Conservation (phyloP, 92 coral and sea anemone genomes). For the Zoanthus gigantus region DNA sequence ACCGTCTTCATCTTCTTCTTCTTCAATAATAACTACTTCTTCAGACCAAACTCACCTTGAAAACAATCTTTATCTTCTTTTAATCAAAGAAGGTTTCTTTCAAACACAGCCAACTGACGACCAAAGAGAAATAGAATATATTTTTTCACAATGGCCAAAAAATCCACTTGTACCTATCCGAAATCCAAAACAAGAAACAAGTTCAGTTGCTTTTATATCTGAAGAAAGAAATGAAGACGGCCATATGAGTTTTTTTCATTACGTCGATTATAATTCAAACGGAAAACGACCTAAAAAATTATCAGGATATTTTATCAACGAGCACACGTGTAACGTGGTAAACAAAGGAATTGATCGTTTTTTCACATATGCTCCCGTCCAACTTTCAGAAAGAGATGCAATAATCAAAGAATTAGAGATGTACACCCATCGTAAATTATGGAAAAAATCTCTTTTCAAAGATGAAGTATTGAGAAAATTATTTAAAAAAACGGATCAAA, state of each 20-base stretch:
- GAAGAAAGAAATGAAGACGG: not conserved
- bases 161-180: not conserved
- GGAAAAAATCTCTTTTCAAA: constrained; percentile 6
- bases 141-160: not conserved
- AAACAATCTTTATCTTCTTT: not conserved
- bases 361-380: not conserved
- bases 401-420: not conserved
- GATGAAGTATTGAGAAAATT: not conserved
- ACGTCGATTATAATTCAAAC: not conserved
- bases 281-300: not conserved
- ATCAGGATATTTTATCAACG: not conserved
- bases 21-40: too few relatives aligned
- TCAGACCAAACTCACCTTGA: not conserved
- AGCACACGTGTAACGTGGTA: not conserved
- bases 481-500: not conserved
- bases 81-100: not conserved
- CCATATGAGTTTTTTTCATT: not conserved
- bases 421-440: constrained; percentile 1
- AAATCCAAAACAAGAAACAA: not conserved
- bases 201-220: not conserved
- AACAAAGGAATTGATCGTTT: constrained; percentile 13
- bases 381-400: not conserved
- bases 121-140: not conserved
- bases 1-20: not conserved
- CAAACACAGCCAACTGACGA: not conserved